Base-by-base conservation (phyloP, 2,113 vertebrate genomes). In the Cephalopterus ornatus region DNA sequence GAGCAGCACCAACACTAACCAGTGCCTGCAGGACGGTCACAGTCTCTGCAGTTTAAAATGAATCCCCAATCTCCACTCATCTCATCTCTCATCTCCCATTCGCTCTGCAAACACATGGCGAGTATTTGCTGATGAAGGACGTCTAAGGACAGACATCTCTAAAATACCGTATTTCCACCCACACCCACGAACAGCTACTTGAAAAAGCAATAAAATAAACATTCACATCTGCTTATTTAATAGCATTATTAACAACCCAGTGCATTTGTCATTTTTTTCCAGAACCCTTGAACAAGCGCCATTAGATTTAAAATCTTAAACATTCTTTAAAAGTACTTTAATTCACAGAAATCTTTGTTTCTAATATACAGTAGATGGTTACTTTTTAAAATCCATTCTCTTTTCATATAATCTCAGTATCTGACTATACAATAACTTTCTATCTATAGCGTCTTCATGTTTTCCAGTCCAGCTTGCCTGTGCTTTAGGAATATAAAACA, bases 271-370 rank as follows among this genome's bases (percentile, higher is more conserved):
- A 56, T 55, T 72, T 91, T 91, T 80, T 95, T 96, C 94, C 92
- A 93, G 91, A 92, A 96, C 96, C 89, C 95, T 96, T 88, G 84
- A 97, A 97, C 95, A 96, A 97, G 96, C 14, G 94, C 87, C 96
- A 96, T 95, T 87, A 92, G 95, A 97, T 96, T 97, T 96, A 92
- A 97, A 96, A 94, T 72, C 96, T 97, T 97, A 95, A 96, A 96
- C 97, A 96, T 97, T 98, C 97, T 98, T 98, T 97, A 98, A 98
- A 98, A 98, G 97, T 98, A 97, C 96, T 98, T 98, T 98, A 98
- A 98, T 98, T 98, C 97, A 98, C 97, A 97, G 97, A 97, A 97
- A 96, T 97, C 95, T 96, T 97, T 94, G 95, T 96, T 96, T 96
- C 97, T 98, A 98, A 97, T 98, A 97, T 97, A 98, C 97, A 98